Base-by-base conservation (phyloP, 2,113 vertebrate genomes). In the Colaptes auratus region DNA sequence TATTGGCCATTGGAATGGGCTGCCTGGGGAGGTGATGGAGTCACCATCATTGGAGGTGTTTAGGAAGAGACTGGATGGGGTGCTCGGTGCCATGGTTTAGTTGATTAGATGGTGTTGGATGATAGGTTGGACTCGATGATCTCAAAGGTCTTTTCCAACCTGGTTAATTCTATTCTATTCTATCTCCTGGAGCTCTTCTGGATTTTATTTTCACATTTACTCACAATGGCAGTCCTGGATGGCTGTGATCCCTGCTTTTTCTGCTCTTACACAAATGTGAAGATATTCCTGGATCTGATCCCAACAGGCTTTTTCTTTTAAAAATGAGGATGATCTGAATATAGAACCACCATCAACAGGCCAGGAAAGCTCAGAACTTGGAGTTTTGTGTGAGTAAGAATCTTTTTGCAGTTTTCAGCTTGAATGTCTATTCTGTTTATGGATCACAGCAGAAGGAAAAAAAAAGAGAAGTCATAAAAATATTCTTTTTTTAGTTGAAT, bases 371-470 rank as follows among this genome's bases (percentile, higher is more conserved):
- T 84, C 24, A 64, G 77, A 86, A 92, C 44, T 77, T 82, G 61
- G 4, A 16, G 77, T 88, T 86, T 64, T 8, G 0, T 67, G 36
- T 0, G 24, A 81, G 13, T 81, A 58, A 74, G 64, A 77, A 56
- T 76, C 25, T 78, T 77, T 13, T 4, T 4, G 25, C 74, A 88
- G 58, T 91, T 95, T 92, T 97, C 90, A 90, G 55, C 76, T 86
- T 88, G 53, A 89, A 33, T 86, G 44, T 78, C 69, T 88, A 24
- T 71, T 91, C 59, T 61, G 30, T 86, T 92, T 80, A 81, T 46
- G 73, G 79, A 91, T 93, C 58, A 92, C 28, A 86, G 78, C 39
- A 95, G 72, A 92, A 48, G 56, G 9, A 39, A 50, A 69, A 53
- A 36, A 53, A 72, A 83, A 70, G 36, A 3, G 5, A 7, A 86